Conservation (phyloP, 2,888 invertebrate genomes). For the Coelopa pilipes region DNA sequence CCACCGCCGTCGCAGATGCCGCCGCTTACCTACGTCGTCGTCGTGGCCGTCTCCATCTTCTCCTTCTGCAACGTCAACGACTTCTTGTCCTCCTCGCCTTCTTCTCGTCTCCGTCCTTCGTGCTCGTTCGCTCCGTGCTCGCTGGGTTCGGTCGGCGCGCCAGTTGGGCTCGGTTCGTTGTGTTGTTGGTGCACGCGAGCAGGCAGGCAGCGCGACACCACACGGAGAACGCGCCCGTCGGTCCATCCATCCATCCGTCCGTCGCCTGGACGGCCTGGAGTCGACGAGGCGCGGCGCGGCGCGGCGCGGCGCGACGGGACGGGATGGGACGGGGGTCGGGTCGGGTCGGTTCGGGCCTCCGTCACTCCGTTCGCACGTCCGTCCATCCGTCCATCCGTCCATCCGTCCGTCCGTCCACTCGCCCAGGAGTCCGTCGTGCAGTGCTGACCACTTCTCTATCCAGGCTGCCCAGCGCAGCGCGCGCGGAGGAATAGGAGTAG, state of each 20-base stretch:
- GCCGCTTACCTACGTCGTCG: too few relatives aligned
- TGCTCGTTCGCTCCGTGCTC: neutral
- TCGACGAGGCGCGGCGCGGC: constrained; percentile 19
- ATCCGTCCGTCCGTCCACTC: constrained; percentile 27
- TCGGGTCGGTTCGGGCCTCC: too few relatives aligned
- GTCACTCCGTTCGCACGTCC: too few relatives aligned
- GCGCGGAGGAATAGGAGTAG: too few relatives aligned
- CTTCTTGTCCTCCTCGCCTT: constrained; percentile 12
- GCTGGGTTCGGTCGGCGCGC: neutral
- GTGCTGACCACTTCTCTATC: constrained; percentile 25
- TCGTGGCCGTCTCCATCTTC: neutral
- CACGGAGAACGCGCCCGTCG: constrained; percentile 9
- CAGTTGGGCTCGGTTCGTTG: neutral
- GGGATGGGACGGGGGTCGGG: too few relatives aligned
- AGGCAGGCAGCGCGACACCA: constrained; percentile 20
- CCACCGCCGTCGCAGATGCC: neutral
- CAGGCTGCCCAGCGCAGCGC: too few relatives aligned
- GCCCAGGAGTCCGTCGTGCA: constrained; percentile 28
- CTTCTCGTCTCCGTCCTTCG: constrained; percentile 28
- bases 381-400: too few relatives aligned
- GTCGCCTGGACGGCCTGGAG: constrained; percentile 23
- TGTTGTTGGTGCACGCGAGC: constrained; percentile 18
- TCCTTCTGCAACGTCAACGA: neutral
- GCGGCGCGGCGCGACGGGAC: too few relatives aligned
- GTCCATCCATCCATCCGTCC: constrained; percentile 12